Base-by-base conservation (phyloP, 2,797 vertebrate genomes). In the Megaceryle alcyon region DNA sequence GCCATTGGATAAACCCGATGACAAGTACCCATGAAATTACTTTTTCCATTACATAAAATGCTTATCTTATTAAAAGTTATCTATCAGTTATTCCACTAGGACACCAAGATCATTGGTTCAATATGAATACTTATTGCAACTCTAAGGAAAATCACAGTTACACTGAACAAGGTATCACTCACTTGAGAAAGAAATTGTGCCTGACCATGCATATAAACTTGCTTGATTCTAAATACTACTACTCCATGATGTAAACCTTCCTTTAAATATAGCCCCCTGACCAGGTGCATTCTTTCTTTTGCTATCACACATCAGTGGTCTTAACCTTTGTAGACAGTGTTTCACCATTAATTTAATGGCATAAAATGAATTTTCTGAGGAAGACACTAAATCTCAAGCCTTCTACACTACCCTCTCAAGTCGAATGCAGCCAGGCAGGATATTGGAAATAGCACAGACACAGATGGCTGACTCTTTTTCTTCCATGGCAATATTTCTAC, bases 181-280 rank as follows among this genome's bases (percentile, higher is more conserved):
- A 90, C 14, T 79, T 6, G 2, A 84, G 70, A 92, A 92, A 94
- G 65, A 82, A 88, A 84, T 61, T 70, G 73, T 90, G 85, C 77
- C 77, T 96, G 87, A 77, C 37, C 66, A 82, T 46, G 94, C 94
- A 91, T 94, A 94, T 22, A 84, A 95, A 91, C 46, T 79, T 87
- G 22, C 77, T 77, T 83, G 25, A 91, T 82, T 91, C 73, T 60
- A 80, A 92, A 63, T n/a, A 57, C 9, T 79, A 57, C 44, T 79
- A 35, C 56, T 57, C 63, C 22, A 22, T 86, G 77, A 96, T 3
- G 22, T 68, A 94, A 94, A 72, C 18, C 39, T 82, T 56, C 25
- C 22, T 25, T 76, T 79, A 92, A 93, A 92, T 31, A 94, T 23
- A 96, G 51, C 56, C 29, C 21, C 43, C 20, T 56, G 76, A 82